Conservation (phyloP, 2,113 vertebrate species). For the Chloroceryle aenea region DNA sequence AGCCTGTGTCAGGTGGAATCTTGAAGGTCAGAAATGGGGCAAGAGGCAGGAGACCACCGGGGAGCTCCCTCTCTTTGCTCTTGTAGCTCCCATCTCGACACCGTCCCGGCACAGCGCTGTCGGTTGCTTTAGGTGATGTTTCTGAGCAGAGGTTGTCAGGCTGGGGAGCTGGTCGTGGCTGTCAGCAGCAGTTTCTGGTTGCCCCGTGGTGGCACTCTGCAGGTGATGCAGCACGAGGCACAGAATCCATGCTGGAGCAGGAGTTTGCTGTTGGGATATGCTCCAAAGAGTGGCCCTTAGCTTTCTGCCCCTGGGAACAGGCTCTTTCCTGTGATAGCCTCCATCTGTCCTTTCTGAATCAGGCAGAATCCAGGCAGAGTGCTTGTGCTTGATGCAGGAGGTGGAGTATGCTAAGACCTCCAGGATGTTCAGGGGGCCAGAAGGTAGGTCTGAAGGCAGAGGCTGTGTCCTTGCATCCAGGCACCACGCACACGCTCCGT, state of each 20-base stretch:
- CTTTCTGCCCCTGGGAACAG: not conserved
- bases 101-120: fast-evolving
- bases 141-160: not conserved
- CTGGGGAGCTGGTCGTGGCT: not conserved
- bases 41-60: not conserved
- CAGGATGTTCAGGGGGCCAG: not conserved
- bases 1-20: not conserved
- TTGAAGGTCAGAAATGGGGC: not conserved
- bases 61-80: not conserved
- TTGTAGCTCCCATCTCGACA: not conserved
- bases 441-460: not conserved
- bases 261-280: not conserved
- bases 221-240: not conserved
- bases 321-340: not conserved
- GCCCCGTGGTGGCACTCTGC: not conserved
- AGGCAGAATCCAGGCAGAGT: not conserved
- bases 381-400: not conserved
- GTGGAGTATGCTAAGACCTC: not conserved
- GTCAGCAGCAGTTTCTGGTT: not conserved
- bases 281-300: not conserved
- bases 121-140: not conserved
- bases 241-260: not conserved
- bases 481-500: not conserved
- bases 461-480: not conserved
- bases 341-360: not conserved